phyloP scores from a whole-genome alignment of 2,113 vertebrate genomes.

The Brachionichthys hirsutus region DNA sequence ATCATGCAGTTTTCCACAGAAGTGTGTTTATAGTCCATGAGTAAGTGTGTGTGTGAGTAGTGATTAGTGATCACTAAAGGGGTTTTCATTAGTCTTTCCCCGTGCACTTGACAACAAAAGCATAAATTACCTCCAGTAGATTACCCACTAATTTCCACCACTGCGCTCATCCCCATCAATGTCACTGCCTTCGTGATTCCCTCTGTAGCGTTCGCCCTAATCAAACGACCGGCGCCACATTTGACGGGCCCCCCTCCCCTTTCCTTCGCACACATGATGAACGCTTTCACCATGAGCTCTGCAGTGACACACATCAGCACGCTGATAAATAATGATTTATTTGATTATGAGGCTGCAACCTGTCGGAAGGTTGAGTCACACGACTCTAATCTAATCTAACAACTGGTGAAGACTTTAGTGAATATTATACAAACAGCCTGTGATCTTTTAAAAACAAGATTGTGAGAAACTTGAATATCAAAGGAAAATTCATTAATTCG shows the following conservation, averaged over 20 bases:
- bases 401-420: constrained; percentile 14
- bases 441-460: background rate
- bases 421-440: background rate
- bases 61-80: constrained; percentile 76
- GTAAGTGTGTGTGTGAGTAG: constrained; percentile 38
- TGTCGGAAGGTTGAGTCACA: constrained; percentile 4
- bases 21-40: constrained; percentile 28
- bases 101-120: constrained; percentile 68
- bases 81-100: constrained; percentile 76
- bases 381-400: constrained; percentile 6
- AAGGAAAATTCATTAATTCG: no score
- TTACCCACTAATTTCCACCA: constrained; percentile 76
- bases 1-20: background rate
- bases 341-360: constrained; percentile 17
- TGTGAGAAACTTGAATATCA: no score
- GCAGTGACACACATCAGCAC: background rate
- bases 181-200: constrained; percentile 52
- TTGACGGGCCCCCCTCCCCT: constrained; percentile 25
- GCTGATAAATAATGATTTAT: constrained; percentile 13
- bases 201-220: constrained; percentile 46
- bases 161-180: constrained; percentile 54
- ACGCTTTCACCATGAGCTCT: constrained; percentile 6
- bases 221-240: constrained; percentile 54
- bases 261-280: constrained; percentile 6
- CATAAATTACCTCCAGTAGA: constrained; percentile 77